phyloP scores from a whole-genome alignment of 2,888 invertebrate genomes.

The Drosophila prostipennis region DNA sequence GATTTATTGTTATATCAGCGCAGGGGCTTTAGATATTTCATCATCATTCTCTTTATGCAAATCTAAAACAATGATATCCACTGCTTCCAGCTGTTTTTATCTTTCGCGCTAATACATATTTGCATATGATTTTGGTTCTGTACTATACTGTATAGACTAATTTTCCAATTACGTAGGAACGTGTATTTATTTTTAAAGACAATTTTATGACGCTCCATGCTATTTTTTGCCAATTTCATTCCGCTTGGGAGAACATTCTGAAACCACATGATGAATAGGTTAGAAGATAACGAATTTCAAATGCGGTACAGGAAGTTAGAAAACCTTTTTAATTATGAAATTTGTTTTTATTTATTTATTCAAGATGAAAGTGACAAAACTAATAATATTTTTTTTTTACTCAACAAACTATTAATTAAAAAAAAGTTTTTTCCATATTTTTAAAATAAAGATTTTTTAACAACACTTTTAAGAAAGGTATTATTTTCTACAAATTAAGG shows the following conservation, averaged over 20 bases:
- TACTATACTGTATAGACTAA: neutral
- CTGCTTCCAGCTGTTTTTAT: conserved; percentile 22
- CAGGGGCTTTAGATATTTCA: conserved; percentile 12
- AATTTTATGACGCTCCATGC: conserved; percentile 36
- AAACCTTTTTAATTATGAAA: no score
- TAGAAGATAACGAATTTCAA: conserved; percentile 9
- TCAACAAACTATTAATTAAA: no score
- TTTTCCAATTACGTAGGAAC: neutral
- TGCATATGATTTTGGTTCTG: conserved; percentile 4
- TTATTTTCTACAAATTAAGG: no score
- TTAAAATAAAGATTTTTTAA: no score
- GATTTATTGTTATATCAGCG: conserved; percentile 16
- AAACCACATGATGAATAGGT: conserved; percentile 17
- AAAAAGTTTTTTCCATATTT: no score
- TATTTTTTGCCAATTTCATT: conserved; percentile 28
- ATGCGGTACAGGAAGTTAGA: conserved; percentile 8
- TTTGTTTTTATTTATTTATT: no score
- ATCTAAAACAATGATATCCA: neutral
- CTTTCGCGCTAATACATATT: neutral
- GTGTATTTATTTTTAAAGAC: conserved; percentile 37
- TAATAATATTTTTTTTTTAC: no score
- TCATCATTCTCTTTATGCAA: conserved; percentile 3
- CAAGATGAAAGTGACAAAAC: no score
- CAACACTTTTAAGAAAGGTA: no score
- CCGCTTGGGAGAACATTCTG: conserved; percentile 20